Base-by-base conservation (phyloP, 2,888 invertebrate genomes). In the Scaptomyza reducta region DNA sequence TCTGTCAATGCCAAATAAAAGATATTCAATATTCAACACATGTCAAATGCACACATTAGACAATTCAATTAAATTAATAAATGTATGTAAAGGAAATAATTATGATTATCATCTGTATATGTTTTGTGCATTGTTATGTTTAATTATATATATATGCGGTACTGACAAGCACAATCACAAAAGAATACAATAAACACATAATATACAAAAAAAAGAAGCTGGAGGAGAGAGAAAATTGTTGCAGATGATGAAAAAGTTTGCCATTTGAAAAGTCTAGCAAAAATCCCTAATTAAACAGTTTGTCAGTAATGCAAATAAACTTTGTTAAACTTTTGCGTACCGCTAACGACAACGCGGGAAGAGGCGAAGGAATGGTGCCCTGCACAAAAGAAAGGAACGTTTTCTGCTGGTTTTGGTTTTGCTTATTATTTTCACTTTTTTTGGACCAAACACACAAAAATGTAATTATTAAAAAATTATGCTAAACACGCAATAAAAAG, bases 391-490 rank as follows among this genome's bases (percentile, higher is more conserved):
- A 22, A n/a, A 10, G 45, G 51, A 65, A 64, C 59, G 62, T 25
- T 66, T 62, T 45, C 14, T 38, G 69, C 77, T 67, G 70, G 67
- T 64, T 38, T 40, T 40, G 40, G 40, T 16, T 40, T 40, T 81
- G 74, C 85, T 81, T 78, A 74, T 79, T 74, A 83, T 83, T 84
- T 73, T 77, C 59, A 62, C 62, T 66, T 77, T 71, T 82, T 72
- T 74, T 80, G 72, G 63, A 77, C 67, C 79, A 81, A 81, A 87
- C 87, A 81, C 82, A 87, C 86, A 82, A 79, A 83, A 83, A 83
- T 83, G 86, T 87, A 84, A 84, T 87, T 84, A 84, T 87, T 87
- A 87, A 84, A 84, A 85, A 84, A 84, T 87, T 87, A 84, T 87
- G 86, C 88, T 83, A 86, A 84, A 88, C 82, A 83, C 82, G 82